phyloP scores from a whole-genome alignment of 2,888 invertebrate species.

The Epiblema foenella region DNA sequence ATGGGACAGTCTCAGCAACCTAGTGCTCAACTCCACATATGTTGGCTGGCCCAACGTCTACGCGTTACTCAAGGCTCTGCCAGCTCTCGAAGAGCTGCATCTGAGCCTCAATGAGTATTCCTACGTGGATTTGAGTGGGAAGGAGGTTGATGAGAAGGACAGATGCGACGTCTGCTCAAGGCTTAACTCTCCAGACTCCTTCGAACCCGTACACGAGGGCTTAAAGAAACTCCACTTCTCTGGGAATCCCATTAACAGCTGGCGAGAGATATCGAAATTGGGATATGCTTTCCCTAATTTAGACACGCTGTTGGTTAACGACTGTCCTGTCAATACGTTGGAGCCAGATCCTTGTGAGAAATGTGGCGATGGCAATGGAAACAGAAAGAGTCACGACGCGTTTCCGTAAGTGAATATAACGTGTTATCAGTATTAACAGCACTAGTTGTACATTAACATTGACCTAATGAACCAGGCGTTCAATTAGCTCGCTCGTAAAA shows the following conservation, averaged over 20 bases:
- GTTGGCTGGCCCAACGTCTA: slow-evolving; percentile 94
- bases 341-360: slow-evolving; percentile 87
- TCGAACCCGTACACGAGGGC: slow-evolving; percentile 85
- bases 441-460: slow-evolving; percentile 58
- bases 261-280: slow-evolving; percentile 93
- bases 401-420: slow-evolving; percentile 78
- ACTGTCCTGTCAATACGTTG: slow-evolving; percentile 89
- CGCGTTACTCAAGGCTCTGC: slow-evolving; percentile 89
- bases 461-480: slow-evolving; percentile 66
- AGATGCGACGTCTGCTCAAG: slow-evolving; percentile 75
- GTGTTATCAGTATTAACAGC: slow-evolving; percentile 47
- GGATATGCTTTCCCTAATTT: slow-evolving; percentile 94
- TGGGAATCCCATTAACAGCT: slow-evolving; percentile 93
- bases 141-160: slow-evolving; percentile 69
- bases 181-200: slow-evolving; percentile 63
- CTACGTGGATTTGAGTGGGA: slow-evolving; percentile 87
- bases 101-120: slow-evolving; percentile 95
- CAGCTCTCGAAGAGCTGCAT: slow-evolving; percentile 95
- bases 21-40: slow-evolving; percentile 94
- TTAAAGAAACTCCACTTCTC: slow-evolving; percentile 94
- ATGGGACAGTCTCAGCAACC: slow-evolving; percentile 88
- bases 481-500: slow-evolving; percentile 40
- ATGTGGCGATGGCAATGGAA: slow-evolving; percentile 75
- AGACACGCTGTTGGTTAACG: slow-evolving; percentile 93
- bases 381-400: slow-evolving; percentile 86